Percentiles rank a stretch among this genome's conserved stretches.
Evolutionary conservation across 2,888 invertebrate species (phyloP).

Genomic region (Andrena fulva): DNA sequence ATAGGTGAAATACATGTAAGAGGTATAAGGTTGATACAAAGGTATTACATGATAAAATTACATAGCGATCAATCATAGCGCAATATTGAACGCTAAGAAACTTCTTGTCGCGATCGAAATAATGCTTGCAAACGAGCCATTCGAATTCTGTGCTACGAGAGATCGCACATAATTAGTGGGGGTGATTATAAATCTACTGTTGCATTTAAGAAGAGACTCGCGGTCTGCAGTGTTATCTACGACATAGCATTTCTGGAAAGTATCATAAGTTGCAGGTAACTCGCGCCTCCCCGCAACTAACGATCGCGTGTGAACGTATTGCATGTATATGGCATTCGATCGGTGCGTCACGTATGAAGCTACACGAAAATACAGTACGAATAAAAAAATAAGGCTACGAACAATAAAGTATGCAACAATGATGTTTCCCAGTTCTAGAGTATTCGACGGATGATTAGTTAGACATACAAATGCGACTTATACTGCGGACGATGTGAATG

Average conservation of each 20-base stretch:
- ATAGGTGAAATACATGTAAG: slow-evolving; percentile 83
- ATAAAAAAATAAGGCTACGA: slow-evolving; percentile 22
- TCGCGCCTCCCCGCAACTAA: slow-evolving; percentile 9
- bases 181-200: slow-evolving; percentile 36
- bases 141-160: slow-evolving; percentile 43
- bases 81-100: slow-evolving; percentile 60
- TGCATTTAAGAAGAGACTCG: slow-evolving; percentile 20
- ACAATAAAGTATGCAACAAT: slow-evolving; percentile 53
- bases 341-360: slow-evolving; percentile 25
- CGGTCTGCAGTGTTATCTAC: slow-evolving; percentile 19
- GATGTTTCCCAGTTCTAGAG: slow-evolving; percentile 54
- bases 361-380: slow-evolving; percentile 20
- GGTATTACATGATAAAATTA: slow-evolving; percentile 81
- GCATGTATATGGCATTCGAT: slow-evolving; percentile 26
- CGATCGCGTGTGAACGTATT: slow-evolving; percentile 11
- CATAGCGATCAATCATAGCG: slow-evolving; percentile 73
- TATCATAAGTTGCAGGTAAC: slow-evolving; percentile 8
- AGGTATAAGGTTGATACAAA: slow-evolving; percentile 84
- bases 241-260: slow-evolving; percentile 13
- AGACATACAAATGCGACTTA: slow-evolving; percentile 57
- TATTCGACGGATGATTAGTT: slow-evolving; percentile 56
- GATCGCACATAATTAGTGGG: slow-evolving; percentile 46
- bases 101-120: slow-evolving; percentile 47
- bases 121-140: slow-evolving; percentile 10
- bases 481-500: slow-evolving; percentile 53